Evolutionary conservation across 2,113 vertebrate genomes (phyloP).

Genomic region (Corythornis cristatus): DNA sequence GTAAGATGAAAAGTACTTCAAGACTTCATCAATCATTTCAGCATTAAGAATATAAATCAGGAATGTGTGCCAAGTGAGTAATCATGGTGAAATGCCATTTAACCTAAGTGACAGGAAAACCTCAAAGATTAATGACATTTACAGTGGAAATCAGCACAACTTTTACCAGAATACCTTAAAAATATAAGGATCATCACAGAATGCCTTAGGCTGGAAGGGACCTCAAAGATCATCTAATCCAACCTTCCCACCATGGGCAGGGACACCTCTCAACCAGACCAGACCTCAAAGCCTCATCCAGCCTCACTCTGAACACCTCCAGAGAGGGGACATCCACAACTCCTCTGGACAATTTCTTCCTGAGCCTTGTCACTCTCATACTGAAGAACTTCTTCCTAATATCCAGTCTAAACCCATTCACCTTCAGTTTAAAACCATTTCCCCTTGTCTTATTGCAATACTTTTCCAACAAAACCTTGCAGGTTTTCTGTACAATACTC

Average conservation of each 20-base stretch:
- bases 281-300: too few species aligned
- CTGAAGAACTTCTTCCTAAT: too few species aligned
- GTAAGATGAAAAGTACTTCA: neutral
- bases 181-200: neutral
- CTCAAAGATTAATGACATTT: neutral
- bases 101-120: neutral
- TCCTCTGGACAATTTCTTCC: too few species aligned
- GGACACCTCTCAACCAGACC: too few species aligned
- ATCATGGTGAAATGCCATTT: neutral
- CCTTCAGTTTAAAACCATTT: too few species aligned
- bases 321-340: too few species aligned
- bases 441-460: neutral
- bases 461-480: neutral
- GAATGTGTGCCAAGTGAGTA: neutral
- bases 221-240: too few species aligned
- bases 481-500: neutral
- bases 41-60: neutral
- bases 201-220: too few species aligned
- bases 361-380: too few species aligned
- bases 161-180: neutral
- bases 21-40: neutral
- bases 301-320: too few species aligned
- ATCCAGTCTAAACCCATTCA: too few species aligned
- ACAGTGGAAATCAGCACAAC: neutral
- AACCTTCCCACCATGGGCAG: too few species aligned